Evolutionary conservation across 2,888 invertebrate species (phyloP), one percentile per base, ranked within the genome.

Genomic region (Caenorhabditis afra): DNA sequence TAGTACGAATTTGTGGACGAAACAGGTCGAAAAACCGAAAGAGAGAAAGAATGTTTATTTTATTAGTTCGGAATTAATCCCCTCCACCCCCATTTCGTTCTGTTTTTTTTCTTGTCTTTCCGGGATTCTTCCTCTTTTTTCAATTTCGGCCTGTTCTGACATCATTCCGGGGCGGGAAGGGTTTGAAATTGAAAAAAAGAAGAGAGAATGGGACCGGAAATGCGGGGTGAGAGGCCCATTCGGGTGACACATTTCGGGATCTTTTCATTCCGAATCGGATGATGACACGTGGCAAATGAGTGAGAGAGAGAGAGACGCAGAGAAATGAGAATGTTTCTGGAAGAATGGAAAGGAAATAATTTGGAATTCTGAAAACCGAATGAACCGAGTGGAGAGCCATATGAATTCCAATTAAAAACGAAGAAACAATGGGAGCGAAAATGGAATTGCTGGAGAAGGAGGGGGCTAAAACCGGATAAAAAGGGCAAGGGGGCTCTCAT

Each of bases 101-200:
- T 53, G 44, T 55, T 57, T 57, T 7, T 39, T 45, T 49, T 58
- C 41, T n/a, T 58, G 45, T 67, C 39, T 49, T 67, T 67, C 47
- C 12, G 2, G 14, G 41, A 41, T 14, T 11, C 41, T 3, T 14
- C 14, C 12, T 14, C 3, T 50, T 59, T 52, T 68, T 55, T 68
- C 41, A n/a, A 59, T 68, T 68, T 58, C n/a, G 50, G 49, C 29
- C 58, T 58, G 22, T 41, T 68, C 67, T 68, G 67, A 68, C 67
- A 68, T 68, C 67, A 68, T 67, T 67, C 45, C 53, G 39, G 23
- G 57, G 66, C 7, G 37, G n/a, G n/a, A n/a, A n/a, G n/a, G n/a
- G 29, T 29, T 29, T 58, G 41, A 68, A 68, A 68, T 59, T 68
- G 68, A 50, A 44, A 59, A 44, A 47, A 57, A 55, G 29, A 11